Conservation (phyloP, 1,140 invertebrate genomes). For the Drosophila dunni region DNA sequence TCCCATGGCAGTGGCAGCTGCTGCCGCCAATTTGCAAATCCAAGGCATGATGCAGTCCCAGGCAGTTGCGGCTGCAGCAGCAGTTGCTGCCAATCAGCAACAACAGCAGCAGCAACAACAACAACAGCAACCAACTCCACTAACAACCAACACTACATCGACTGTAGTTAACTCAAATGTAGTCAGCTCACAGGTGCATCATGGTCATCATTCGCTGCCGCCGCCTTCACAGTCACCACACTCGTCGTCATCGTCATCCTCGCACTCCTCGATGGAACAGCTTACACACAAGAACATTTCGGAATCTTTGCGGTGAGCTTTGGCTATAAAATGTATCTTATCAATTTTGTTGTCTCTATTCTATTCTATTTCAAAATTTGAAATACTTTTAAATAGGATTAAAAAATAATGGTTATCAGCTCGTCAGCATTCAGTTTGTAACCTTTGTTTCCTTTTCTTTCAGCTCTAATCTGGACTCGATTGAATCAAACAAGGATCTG, state of each 20-base stretch:
- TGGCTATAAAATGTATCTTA: background rate
- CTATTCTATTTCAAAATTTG: no score
- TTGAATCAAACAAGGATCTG: constrained; percentile 88
- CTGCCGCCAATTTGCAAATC: constrained; percentile 80
- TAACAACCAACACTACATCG: constrained; percentile 34
- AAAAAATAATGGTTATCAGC: no score
- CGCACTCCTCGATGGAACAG: constrained; percentile 75
- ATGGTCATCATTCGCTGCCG: constrained; percentile 68
- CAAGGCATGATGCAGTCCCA: constrained; percentile 78
- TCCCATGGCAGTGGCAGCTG: constrained; percentile 80
- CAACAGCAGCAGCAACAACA: constrained; percentile 34
- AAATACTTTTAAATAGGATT: background rate
- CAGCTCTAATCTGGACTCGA: constrained; percentile 79
- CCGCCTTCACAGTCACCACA: constrained; percentile 81
- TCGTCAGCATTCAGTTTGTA: background rate
- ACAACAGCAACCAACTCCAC: constrained; percentile 44
- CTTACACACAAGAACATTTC: constrained; percentile 71
- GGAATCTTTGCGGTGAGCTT: constrained; percentile 71
- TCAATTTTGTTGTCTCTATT: no score
- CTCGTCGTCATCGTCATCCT: constrained; percentile 77
- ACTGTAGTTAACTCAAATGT: constrained; percentile 24
- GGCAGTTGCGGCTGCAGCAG: constrained; percentile 72
- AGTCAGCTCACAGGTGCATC: constrained; percentile 47
- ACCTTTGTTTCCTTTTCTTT: background rate
- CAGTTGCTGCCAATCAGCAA: constrained; percentile 69